phyloP scores from a whole-genome alignment of 2,113 vertebrate species.

The Pedionomus torquatus region DNA sequence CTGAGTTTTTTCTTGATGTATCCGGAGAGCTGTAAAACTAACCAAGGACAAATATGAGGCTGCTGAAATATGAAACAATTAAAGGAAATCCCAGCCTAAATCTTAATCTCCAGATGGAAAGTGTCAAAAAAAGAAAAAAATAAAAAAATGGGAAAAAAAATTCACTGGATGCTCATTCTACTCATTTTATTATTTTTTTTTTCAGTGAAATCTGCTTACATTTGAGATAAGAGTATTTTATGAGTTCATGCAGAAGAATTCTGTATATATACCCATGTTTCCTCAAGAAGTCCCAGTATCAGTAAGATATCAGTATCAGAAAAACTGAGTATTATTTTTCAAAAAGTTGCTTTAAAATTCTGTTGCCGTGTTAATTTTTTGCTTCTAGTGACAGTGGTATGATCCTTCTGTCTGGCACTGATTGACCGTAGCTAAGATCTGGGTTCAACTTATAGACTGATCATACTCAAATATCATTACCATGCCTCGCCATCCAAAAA shows the following conservation, averaged over 20 bases:
- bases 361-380: not conserved
- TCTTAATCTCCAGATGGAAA: slow-evolving; percentile 57
- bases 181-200: not conserved
- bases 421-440: not conserved
- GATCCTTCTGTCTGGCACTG: not conserved
- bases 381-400: not conserved
- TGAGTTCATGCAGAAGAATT: not conserved
- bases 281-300: not conserved
- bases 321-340: not conserved
- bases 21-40: slow-evolving; percentile 67
- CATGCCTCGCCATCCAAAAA: not conserved
- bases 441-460: not conserved
- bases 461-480: not conserved
- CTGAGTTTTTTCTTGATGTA: slow-evolving; percentile 38
- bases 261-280: not conserved
- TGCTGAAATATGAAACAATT: slow-evolving; percentile 80
- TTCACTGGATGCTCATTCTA: not conserved
- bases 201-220: not conserved
- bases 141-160: not conserved
- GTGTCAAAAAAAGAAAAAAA: not conserved
- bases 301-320: not conserved
- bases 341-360: not conserved
- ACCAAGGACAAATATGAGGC: slow-evolving; percentile 55
- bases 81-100: slow-evolving; percentile 83
- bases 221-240: not conserved